Base-by-base conservation (phyloP, 2,888 invertebrate species). In the Lithophane ornitopus region DNA sequence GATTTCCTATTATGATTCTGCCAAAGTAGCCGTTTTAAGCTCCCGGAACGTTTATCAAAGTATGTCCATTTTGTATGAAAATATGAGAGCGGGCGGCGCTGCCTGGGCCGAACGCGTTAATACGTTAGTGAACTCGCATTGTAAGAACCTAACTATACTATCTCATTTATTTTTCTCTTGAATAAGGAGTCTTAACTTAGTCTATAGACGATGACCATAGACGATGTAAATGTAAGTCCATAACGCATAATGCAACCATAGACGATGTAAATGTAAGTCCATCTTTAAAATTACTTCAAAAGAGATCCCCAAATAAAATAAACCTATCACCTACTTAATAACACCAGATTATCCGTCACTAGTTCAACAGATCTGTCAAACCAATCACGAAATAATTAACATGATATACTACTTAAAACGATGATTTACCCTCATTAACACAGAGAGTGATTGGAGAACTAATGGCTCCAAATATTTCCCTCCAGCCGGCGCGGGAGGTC, bases 401-500 rank as follows among this genome's bases (percentile, higher is more conserved):
- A 72, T 78, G 85, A 87, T 78, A 54, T 44, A 86, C 76, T 71
- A 59, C 78, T 56, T 9, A 2, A 49, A 65, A 76, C 65, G 54
- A 46, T 67, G 71, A 72, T 72, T 2, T 65, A 76, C 72, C 67
- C 79, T 86, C 85, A 85, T 86, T 86, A 86, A 58, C 84, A 78
- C 66, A 39, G 28, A 39, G 66, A 76, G 61, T 80, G 85, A 76
- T 87, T 74, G 73, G 71, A 67, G 83, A 72, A 84, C 74, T 49
- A 71, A 82, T 86, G 80, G n/a, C 77, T 69, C 54, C 58, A 85
- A 87, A 80, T 74, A 84, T 80, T 81, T 80, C 79, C 68, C 67
- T 72, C 49, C 66, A n/a, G 72, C 58, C 76, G 66, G 68, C 66
- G 70, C 80, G 84, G 86, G 87, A 88, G 88, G 87, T 88, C 85